phyloP scores from a whole-genome alignment of 1,140 invertebrate genomes.

The Neodiprion virginianus region DNA sequence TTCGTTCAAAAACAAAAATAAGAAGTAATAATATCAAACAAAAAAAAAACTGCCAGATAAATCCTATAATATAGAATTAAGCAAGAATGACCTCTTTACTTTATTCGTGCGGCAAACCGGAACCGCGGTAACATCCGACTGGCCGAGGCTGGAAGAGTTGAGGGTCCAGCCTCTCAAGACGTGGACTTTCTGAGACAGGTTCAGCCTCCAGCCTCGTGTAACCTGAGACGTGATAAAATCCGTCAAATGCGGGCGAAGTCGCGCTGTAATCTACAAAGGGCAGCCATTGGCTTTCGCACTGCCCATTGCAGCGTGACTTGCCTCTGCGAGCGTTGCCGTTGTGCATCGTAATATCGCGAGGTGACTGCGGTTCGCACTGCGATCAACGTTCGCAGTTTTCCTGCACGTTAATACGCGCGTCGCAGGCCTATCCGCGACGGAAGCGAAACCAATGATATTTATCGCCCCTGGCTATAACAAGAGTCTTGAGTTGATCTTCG shows the following conservation, averaged over 20 bases:
- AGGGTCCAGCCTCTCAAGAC: not conserved
- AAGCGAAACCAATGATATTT: conserved; percentile 48
- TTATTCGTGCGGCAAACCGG: not conserved
- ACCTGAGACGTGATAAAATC: conserved; percentile 2
- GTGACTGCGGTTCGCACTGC: not conserved
- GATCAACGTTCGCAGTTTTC: not conserved
- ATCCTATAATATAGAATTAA: too few species aligned
- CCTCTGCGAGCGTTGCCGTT: too few species aligned
- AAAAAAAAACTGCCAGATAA: too few species aligned
- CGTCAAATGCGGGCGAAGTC: not conserved
- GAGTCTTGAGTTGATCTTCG: conserved; percentile 33
- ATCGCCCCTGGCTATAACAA: conserved; percentile 26
- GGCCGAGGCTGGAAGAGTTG: not conserved
- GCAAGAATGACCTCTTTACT: too few species aligned
- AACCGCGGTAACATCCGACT: not conserved
- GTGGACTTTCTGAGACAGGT: not conserved
- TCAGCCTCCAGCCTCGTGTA: not conserved
- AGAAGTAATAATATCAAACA: too few species aligned
- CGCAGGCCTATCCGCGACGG: not conserved
- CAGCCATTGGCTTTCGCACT: not conserved
- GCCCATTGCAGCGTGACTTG: too few species aligned
- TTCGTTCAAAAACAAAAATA: too few species aligned
- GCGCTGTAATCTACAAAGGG: not conserved
- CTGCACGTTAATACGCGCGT: not conserved
- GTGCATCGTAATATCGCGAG: not conserved